Base-by-base conservation (phyloP, 2,888 invertebrate species). In the Deilephila elpenor region DNA sequence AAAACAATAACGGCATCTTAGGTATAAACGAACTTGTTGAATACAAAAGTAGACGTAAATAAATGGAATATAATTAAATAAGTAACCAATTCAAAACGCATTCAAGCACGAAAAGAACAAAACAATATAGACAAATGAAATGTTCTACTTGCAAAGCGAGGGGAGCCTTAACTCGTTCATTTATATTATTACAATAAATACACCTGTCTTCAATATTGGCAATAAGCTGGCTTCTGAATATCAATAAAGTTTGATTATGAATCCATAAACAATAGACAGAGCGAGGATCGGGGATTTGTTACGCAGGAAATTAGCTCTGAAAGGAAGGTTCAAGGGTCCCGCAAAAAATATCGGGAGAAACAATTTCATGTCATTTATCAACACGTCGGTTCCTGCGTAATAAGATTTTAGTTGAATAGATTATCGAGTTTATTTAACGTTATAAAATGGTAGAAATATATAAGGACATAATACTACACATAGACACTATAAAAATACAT, bases 271-370 rank as follows among this genome's bases (percentile, higher is more conserved):
- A 75, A 75, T 73, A 75, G 60, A 51, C 34, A 72, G 67, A 75
- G 75, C 73, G 71, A 37, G 73, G 61, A 72, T 61, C 60, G 76
- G 73, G 74, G 77, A 80, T 78, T 82, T 80, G 74, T 79, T 77
- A 76, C 75, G 74, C 80, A 80, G 84, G 81, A 84, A 84, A 86
- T 85, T 82, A 80, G 76, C 75, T 80, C 73, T 32, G 75, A 75
- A 77, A 73, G 77, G 79, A 82, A 78, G 77, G 78, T 67, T 75
- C 77, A 77, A 76, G 76, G 75, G 79, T 74, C 78, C 6, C 76
- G 75, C 72, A 72, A 73, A 72, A 72, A 67, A 67, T 59, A 59
- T 59, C n/a, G 5, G 44, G 59, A 34, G 17, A 67, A 67, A 59
- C 72, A 73, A 73, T 73, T 59, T 72, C 32, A 56, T 59, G 67